Percentiles rank a stretch among this genome's conserved stretches.
These are phyloP conservation scores for Lordiphosa stackelbergi DNA, from an alignment of 1,140 invertebrate genomes.

Conservation along the genomic window DNA sequence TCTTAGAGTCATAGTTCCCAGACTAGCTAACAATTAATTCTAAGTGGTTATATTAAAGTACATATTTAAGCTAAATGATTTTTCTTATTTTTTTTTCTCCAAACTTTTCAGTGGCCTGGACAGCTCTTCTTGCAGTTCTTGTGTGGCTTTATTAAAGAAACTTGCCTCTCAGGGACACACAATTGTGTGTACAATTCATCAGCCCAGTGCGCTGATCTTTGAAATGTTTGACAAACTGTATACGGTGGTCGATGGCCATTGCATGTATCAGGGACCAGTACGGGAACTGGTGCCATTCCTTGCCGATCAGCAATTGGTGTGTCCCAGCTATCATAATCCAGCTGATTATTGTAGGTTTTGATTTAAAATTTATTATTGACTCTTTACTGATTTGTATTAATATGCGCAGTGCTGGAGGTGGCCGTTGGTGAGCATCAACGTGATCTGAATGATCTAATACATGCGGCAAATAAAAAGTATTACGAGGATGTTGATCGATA, in stretches of 20 bases:
- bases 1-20: too few species aligned
- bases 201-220: constrained; percentile 95
- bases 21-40: too few species aligned
- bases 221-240: constrained; percentile 98
- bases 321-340: constrained; percentile 96
- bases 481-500: constrained; percentile 76
- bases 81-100: not conserved
- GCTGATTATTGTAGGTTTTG: constrained; percentile 85
- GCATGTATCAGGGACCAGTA: constrained; percentile 91
- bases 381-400: constrained; percentile 7
- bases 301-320: constrained; percentile 85
- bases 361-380: constrained; percentile 2
- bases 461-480: constrained; percentile 79
- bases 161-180: constrained; percentile 88
- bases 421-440: constrained; percentile 86
- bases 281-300: constrained; percentile 89
- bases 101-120: constrained; percentile 86
- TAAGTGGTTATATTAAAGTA: too few species aligned
- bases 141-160: constrained; percentile 85
- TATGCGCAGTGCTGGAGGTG: constrained; percentile 85
- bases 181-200: constrained; percentile 95
- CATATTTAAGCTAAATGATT: not conserved
- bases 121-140: constrained; percentile 90
- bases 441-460: constrained; percentile 80
- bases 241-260: constrained; percentile 90